Conservation (phyloP, 2,888 invertebrate species). For the Coelopa pilipes region DNA sequence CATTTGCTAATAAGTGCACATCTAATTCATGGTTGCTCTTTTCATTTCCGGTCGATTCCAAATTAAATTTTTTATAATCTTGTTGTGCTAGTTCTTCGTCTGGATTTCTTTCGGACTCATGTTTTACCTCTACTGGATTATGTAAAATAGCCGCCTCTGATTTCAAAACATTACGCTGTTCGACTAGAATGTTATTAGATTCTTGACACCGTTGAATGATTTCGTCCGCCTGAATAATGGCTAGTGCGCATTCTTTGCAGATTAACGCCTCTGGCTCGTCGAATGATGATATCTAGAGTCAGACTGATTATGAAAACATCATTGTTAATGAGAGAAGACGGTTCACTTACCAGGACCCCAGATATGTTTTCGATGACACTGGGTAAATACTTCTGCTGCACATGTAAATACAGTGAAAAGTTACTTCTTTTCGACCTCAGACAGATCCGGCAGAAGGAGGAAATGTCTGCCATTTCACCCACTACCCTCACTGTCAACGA, state of each 20-base stretch:
- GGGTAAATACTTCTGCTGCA: conserved; percentile 40
- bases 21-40: not conserved
- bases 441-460: conserved; percentile 38
- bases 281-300: conserved; percentile 37
- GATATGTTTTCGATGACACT: conserved; percentile 42
- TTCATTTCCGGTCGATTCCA: not conserved
- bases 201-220: conserved; percentile 42
- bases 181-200: conserved; percentile 35
- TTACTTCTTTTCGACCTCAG: conserved; percentile 33
- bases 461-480: conserved; percentile 27
- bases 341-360: conserved; percentile 40
- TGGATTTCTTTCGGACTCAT: not conserved
- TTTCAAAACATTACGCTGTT: conserved; percentile 24
- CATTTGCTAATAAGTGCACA: not conserved
- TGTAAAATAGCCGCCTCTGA: too few species aligned
- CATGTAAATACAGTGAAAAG: conserved; percentile 36
- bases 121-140: too few species aligned
- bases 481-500: not conserved
- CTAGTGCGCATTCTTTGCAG: conserved; percentile 40
- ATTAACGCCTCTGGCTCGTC: conserved; percentile 41
- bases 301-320: too few species aligned
- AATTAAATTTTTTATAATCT: not conserved
- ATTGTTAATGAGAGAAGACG: not conserved
- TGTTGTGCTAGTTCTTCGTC: not conserved
- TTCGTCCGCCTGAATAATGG: conserved; percentile 37